phyloP scores from a whole-genome alignment of 2,113 vertebrate genomes.

The Tursiops truncatus region DNA sequence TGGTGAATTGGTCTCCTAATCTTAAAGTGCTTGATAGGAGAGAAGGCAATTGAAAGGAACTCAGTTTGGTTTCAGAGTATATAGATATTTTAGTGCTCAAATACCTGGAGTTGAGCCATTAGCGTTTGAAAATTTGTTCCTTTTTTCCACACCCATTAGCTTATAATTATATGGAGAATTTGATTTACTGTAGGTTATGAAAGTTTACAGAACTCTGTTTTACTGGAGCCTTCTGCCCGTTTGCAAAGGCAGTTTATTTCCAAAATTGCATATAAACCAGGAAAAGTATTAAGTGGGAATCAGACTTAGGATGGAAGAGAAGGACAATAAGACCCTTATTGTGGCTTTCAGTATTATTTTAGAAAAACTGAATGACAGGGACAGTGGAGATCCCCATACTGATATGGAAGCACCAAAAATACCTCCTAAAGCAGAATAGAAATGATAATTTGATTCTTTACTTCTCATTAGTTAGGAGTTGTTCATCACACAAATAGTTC shows the following conservation, averaged over 20 bases:
- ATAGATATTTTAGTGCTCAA: neutral
- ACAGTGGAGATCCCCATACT: neutral
- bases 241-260: slow-evolving; percentile 12
- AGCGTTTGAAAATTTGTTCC: neutral
- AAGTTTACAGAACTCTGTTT: neutral
- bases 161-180: neutral
- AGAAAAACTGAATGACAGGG: neutral
- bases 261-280: neutral
- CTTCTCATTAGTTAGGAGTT: neutral
- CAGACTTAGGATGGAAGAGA: neutral
- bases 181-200: neutral
- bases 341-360: slow-evolving; percentile 6
- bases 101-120: neutral
- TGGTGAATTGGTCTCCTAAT: neutral
- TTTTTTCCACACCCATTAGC: neutral
- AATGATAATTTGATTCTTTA: neutral
- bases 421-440: neutral
- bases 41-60: neutral
- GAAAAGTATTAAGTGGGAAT: neutral
- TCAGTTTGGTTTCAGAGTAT: slow-evolving; percentile 10
- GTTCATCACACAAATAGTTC: slow-evolving; percentile 52
- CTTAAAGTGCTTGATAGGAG: neutral
- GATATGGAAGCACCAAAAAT: slow-evolving; percentile 15
- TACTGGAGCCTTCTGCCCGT: neutral
- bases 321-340: neutral